A percentile compares a stretch with the other conserved stretches of the same genome.
These are phyloP conservation scores for Mylabris phalerata DNA, from an alignment of 1,140 invertebrate species.

Conservation along the genomic window DNA sequence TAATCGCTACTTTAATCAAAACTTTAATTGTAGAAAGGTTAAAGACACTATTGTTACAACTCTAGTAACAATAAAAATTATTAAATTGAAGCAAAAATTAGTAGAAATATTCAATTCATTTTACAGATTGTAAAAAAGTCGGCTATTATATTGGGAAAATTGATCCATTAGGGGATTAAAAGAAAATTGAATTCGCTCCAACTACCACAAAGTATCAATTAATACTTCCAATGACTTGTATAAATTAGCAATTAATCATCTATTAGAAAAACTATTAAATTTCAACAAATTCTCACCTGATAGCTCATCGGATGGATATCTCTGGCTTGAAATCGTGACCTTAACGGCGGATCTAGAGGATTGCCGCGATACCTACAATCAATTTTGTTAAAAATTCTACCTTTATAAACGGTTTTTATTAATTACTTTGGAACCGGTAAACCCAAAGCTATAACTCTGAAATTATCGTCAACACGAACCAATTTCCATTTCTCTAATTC, in stretches of 20 bases:
- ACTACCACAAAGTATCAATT: neutral
- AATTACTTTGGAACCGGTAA: slow-evolving; percentile 68
- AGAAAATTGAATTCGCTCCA: too few species aligned
- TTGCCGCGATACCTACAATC: slow-evolving; percentile 71
- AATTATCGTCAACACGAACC: slow-evolving; percentile 83
- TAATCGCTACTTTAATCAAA: slow-evolving; percentile 5
- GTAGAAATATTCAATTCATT: too few species aligned
- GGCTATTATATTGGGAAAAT: too few species aligned
- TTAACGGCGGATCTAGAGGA: slow-evolving; percentile 88
- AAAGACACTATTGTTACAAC: too few species aligned
- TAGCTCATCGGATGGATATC: slow-evolving; percentile 61
- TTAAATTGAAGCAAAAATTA: too few species aligned
- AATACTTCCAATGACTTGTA: too few species aligned
- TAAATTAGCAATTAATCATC: too few species aligned
- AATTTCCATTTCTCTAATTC: slow-evolving; percentile 82
- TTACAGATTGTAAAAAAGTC: too few species aligned
- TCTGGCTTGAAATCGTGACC: slow-evolving; percentile 90
- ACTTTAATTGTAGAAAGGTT: too few species aligned
- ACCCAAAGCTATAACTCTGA: slow-evolving; percentile 86
- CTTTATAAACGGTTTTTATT: neutral
- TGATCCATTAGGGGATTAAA: too few species aligned
- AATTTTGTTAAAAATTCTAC: slow-evolving; percentile 5
- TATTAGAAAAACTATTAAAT: neutral
- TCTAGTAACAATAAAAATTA: too few species aligned
- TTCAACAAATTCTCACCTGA: slow-evolving; percentile 46